Evolutionary conservation across 1,140 invertebrate genomes (phyloP), one percentile per base, ranked within the genome.

Genomic region (Pygmarrhopalites habei): DNA sequence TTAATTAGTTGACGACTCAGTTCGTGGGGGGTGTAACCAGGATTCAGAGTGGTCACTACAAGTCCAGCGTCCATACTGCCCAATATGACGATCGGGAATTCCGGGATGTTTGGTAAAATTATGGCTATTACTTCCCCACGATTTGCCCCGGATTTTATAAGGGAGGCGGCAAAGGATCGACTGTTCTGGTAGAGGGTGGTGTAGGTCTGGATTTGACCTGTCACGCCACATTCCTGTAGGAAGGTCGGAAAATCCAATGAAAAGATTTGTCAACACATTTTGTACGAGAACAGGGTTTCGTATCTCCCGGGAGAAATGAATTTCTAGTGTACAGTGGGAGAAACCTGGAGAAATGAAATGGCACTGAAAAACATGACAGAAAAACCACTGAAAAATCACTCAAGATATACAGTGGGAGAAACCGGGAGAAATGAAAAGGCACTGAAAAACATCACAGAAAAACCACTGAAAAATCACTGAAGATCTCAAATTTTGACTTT

Each of bases 201-300:
- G 59, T 66, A 58, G 0, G 57, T 71, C n/a, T 65, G 64, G 35
- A 64, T 65, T 29, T 55, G 21, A n/a, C 65, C 68, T 3, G 53
- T 67, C 12, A 55, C 15, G 0, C 30, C 47, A 30, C 63, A 65
- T 52, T 70, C 60, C 65, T 70, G 58, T 4, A 15, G 7, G 12
- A 49, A 49, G 7, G 23, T 19, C 12, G 7, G 46, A 7, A 39
- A 10, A 49, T 23, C 12, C 12, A 15, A 49, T 15, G 5, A 15
- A 12, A 49, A 49, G 12, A 49, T 21, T 15, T 14, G 7, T 49
- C 46, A 49, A 49, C 12, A 7, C 17, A 39, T 10, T 10, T 49
- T 7, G n/a, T n/a, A n/a, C n/a, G n/a, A n/a, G n/a, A n/a, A n/a
- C n/a, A n/a, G n/a, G n/a, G n/a, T n/a, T n/a, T n/a, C n/a, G n/a